Evolutionary conservation across 2,113 vertebrate genomes (phyloP).

Genomic region (Pyxicephalus adspersus): DNA sequence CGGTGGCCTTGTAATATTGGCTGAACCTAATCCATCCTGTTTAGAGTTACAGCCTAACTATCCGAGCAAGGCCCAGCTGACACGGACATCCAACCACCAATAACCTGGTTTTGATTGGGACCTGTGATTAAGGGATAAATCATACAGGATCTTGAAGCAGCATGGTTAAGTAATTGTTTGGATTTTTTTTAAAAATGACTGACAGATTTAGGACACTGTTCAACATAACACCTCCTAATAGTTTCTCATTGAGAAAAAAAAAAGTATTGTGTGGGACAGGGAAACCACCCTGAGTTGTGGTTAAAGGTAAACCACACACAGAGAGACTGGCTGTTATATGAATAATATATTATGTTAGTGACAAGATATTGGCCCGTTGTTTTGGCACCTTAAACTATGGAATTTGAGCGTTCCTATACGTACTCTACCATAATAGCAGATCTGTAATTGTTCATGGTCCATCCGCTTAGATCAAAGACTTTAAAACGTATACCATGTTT

Average conservation of each 20-base stretch:
- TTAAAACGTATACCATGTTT: slow-evolving; percentile 41
- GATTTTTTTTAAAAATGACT: slow-evolving; percentile 34
- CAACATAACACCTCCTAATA: slow-evolving; percentile 53
- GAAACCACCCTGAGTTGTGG: slow-evolving; percentile 49
- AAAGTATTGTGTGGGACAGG: slow-evolving; percentile 48
- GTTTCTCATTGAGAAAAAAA: slow-evolving; percentile 42
- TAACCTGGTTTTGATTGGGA: slow-evolving; percentile 52
- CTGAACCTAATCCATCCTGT: slow-evolving; percentile 40
- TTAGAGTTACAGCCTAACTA: slow-evolving; percentile 29
- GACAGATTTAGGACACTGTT: slow-evolving; percentile 48
- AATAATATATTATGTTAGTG: slow-evolving; percentile 38
- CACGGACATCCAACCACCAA: slow-evolving; percentile 26
- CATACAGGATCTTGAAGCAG: slow-evolving; percentile 12
- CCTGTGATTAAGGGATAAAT: slow-evolving; percentile 44
- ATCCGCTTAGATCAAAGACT: slow-evolving; percentile 37
- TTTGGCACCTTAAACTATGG: slow-evolving; percentile 42
- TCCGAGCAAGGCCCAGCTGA: slow-evolving; percentile 20
- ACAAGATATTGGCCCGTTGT: slow-evolving; percentile 52
- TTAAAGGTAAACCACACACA: slow-evolving; percentile 52
- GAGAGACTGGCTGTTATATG: slow-evolving; percentile 34
- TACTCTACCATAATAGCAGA: slow-evolving; percentile 15
- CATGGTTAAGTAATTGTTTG: slow-evolving; percentile 46
- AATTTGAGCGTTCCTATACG: background rate
- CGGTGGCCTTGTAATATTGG: slow-evolving; percentile 14
- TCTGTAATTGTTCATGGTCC: slow-evolving; percentile 34